phyloP scores from a whole-genome alignment of 2,797 vertebrate species.

The Miichthys miiuy region DNA sequence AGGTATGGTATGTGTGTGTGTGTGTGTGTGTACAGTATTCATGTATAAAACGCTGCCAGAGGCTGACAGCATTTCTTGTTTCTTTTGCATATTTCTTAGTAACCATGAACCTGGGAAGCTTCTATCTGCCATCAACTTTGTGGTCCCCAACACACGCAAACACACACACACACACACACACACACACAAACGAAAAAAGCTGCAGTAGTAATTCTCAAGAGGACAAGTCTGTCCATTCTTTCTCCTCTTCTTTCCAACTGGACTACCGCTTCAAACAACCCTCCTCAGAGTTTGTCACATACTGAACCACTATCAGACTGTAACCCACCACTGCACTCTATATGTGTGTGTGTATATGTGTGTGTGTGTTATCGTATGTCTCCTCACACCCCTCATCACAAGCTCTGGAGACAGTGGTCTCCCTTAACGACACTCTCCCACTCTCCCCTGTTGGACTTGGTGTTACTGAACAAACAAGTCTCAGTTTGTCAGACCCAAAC shows the following conservation, averaged over 20 bases:
- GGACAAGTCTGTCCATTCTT: slow-evolving; percentile 66
- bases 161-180: slow-evolving; percentile 28
- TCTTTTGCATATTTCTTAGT: slow-evolving; percentile 66
- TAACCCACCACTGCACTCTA: slow-evolving; percentile 29
- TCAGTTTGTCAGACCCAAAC: slow-evolving; percentile 72
- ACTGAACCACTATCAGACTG: slow-evolving; percentile 50
- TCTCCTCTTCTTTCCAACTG: slow-evolving; percentile 44
- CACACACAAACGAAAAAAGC: slow-evolving; percentile 21
- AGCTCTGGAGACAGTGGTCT: slow-evolving; percentile 65
- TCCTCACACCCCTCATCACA: slow-evolving; percentile 45
- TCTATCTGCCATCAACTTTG: slow-evolving; percentile 36
- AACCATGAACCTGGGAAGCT: slow-evolving; percentile 22
- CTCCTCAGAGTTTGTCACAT: slow-evolving; percentile 68
- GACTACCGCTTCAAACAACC: slow-evolving; percentile 67
- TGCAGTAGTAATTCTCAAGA: slow-evolving; percentile 51
- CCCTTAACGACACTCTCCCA: slow-evolving; percentile 66
- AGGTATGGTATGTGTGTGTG: slow-evolving; percentile 3
- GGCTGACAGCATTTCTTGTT: slow-evolving; percentile 65
- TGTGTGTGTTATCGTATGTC: slow-evolving; percentile 43
- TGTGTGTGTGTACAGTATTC: slow-evolving; percentile 6
- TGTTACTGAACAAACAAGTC: slow-evolving; percentile 67
- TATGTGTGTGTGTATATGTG: slow-evolving; percentile 20
- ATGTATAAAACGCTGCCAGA: slow-evolving; percentile 44
- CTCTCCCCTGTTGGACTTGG: slow-evolving; percentile 57
- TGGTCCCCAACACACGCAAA: slow-evolving; percentile 6